These are phyloP conservation scores for Lynx canadensis DNA, from an alignment of 2,113 vertebrate genomes.

Conservation along the genomic window DNA sequence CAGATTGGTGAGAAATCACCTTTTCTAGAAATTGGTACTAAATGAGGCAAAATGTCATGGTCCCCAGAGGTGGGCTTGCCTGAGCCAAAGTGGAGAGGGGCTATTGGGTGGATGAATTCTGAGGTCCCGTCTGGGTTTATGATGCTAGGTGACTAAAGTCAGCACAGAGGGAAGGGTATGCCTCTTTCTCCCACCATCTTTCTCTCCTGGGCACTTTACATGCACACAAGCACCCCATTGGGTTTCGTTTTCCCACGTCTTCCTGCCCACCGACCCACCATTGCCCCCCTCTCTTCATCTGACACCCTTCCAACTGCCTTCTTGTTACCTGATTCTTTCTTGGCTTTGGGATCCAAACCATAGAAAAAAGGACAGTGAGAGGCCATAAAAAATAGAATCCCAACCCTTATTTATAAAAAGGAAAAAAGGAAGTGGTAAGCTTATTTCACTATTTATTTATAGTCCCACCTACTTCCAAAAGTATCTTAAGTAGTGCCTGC, in stretches of 20 bases:
- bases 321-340: not conserved
- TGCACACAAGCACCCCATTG: fast-evolving
- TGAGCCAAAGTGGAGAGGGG: not conserved
- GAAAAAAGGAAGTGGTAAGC: not conserved
- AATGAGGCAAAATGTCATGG: not conserved
- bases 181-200: not conserved
- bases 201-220: not conserved
- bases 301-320: not conserved
- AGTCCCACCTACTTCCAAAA: not conserved
- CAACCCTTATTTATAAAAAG: conserved; percentile 9
- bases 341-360: not conserved
- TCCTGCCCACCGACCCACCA: not conserved
- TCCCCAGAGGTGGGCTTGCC: not conserved
- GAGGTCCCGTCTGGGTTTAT: not conserved
- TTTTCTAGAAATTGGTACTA: not conserved
- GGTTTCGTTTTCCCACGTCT: fast-evolving
- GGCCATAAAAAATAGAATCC: conserved; percentile 49
- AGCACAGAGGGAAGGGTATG: not conserved
- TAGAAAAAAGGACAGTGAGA: not conserved
- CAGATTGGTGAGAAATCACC: not conserved
- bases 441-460: not conserved
- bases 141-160: not conserved
- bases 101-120: not conserved
- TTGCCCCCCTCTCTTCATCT: not conserved
- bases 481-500: not conserved